Percentiles rank a stretch among this genome's conserved stretches.
phyloP scores from a whole-genome alignment of 2,797 vertebrate species.

The Mus minutoides region DNA sequence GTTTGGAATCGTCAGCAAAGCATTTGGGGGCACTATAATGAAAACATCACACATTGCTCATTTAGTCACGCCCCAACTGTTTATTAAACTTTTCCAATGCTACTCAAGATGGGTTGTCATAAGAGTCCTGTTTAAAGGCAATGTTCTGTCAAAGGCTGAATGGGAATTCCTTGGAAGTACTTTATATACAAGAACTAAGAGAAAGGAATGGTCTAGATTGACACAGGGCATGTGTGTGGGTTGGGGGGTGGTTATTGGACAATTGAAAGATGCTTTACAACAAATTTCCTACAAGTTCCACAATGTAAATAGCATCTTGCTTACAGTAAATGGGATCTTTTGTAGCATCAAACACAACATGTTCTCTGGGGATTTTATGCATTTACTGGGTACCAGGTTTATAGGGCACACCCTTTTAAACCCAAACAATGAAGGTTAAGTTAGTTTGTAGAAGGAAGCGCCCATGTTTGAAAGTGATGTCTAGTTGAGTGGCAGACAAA shows the following conservation, averaged over 20 bases:
- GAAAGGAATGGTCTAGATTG: background rate
- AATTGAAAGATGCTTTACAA: background rate
- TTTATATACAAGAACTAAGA: background rate
- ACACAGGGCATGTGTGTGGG: background rate
- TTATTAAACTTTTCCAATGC: constrained; percentile 40
- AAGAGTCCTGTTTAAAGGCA: background rate
- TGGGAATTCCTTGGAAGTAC: background rate
- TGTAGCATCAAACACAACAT: background rate
- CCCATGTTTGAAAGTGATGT: background rate
- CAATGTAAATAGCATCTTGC: background rate
- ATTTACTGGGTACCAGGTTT: background rate
- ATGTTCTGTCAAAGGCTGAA: background rate
- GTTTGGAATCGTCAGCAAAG: constrained; percentile 57
- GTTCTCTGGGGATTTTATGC: background rate
- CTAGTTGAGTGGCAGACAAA: background rate
- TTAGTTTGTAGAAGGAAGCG: background rate
- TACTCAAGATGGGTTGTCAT: background rate
- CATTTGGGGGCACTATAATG: constrained; percentile 48
- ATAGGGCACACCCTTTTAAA: background rate
- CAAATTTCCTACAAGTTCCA: background rate
- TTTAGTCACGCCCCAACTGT: constrained; percentile 19
- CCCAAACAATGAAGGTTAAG: background rate
- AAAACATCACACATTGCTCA: constrained; percentile 42
- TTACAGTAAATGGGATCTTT: background rate
- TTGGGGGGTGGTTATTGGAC: background rate